Base-by-base conservation (phyloP, 2,888 invertebrate species). In the Camponotus fellah region DNA sequence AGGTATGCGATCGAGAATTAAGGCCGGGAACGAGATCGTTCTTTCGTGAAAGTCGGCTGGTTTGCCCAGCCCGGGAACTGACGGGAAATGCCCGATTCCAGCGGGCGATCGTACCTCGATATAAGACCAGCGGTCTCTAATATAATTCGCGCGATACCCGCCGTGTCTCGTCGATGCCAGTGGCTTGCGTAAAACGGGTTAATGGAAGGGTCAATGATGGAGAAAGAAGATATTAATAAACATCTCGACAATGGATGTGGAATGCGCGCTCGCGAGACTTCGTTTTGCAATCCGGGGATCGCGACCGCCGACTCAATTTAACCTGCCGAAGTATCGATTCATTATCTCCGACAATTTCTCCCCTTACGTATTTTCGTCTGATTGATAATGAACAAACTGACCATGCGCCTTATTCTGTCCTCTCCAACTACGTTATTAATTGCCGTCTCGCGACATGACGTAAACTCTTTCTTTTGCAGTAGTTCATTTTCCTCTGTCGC, bases 21-120 rank as follows among this genome's bases (percentile, higher is more conserved):
- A 89, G 87, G 80, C 88, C 64, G 86, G 84, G 86, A 90, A 90
- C 89, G 90, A 89, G 88, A 89, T 89, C 90, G 86, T 90, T 88
- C 72, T 85, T 86, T 82, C 85, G 90, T 88, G 89, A 89, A 89
- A 89, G 89, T 88, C 83, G 81, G 14, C 60, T 17, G 76, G 72
- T 71, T 68, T 71, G 83, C 71, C 65, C 64, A 60, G 49, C 66
- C n/a, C 66, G 49, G 66, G 53, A 62, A 46, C 82, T 62, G 82
- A 60, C 85, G 88, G 89, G 84, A 89, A 90, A 83, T 83, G 71
- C 85, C 74, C 82, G 83, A 66, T 85, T 89, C 83, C 69, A 71
- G 34, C 49, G 62, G 49, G 40, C 80, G 86, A 89, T 89, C 86
- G 80, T 66, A 64, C 68, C 46, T 84, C 80, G 86, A 89, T 85